Conservation (phyloP, 2,797 vertebrate genomes). For the Hirundo rustica region DNA sequence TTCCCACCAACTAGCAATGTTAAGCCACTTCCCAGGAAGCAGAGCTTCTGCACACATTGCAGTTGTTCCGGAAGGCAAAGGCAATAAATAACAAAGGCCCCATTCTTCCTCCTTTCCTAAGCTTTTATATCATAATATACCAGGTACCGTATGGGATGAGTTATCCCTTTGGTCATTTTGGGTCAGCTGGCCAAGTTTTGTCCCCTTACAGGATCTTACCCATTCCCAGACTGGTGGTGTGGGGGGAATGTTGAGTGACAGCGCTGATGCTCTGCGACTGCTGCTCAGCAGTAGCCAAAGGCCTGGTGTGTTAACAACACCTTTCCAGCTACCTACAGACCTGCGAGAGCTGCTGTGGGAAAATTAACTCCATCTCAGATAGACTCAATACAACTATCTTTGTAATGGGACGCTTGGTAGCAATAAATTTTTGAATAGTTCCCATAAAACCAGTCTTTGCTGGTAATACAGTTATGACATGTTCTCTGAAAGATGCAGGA, state of each 20-base stretch:
- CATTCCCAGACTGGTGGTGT: background rate
- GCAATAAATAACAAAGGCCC: background rate
- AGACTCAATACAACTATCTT: background rate
- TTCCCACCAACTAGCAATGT: background rate
- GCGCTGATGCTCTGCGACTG: accelerated
- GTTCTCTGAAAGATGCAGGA: background rate
- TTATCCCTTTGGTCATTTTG: background rate
- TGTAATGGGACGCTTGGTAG: background rate
- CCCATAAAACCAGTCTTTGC: background rate
- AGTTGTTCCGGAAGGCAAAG: background rate
- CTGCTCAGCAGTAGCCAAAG: background rate
- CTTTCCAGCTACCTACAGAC: background rate
- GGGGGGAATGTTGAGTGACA: background rate
- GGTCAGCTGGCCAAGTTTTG: background rate
- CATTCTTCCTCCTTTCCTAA: background rate
- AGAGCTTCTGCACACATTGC: accelerated
- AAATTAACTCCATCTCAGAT: background rate
- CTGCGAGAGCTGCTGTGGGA: background rate
- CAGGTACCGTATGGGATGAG: background rate
- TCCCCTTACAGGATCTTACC: background rate
- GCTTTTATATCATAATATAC: background rate
- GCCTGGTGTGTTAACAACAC: background rate
- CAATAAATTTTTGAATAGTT: background rate
- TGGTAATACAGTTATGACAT: background rate
- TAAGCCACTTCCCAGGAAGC: background rate